Conservation (phyloP, 2,113 vertebrate genomes). For the Peucedramus taeniatus region DNA sequence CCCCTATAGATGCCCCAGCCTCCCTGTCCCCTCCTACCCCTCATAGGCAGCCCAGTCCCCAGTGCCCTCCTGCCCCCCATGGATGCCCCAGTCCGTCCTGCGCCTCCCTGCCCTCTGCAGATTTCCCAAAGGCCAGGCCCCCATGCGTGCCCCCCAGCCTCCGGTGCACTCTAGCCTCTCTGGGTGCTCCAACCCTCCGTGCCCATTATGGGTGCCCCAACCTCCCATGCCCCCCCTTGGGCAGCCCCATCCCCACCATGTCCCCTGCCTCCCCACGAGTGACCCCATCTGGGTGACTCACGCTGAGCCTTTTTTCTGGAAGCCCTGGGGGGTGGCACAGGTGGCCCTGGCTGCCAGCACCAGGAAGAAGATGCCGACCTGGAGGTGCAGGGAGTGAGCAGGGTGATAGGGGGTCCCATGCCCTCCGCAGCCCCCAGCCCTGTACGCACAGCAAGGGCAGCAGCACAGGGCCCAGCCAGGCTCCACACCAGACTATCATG, state of each 20-base stretch:
- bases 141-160: too few relatives aligned
- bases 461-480: constrained; percentile 85
- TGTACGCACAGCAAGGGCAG: constrained; percentile 81
- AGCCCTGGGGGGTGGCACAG: constrained; percentile 77
- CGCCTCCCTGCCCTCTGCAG: background rate
- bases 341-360: constrained; percentile 83
- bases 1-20: background rate
- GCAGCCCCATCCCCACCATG: background rate
- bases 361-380: constrained; percentile 89
- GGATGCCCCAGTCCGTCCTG: background rate
- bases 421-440: background rate
- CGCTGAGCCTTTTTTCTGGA: constrained; percentile 86
- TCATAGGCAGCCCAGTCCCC: background rate
- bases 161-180: background rate
- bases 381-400: background rate
- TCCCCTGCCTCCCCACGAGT: background rate
- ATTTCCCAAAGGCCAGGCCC: background rate
- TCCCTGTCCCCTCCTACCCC: background rate
- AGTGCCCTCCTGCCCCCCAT: background rate
- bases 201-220: background rate
- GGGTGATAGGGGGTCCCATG: too few relatives aligned
- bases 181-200: background rate
- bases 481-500: constrained; percentile 94
- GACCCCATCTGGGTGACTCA: constrained; percentile 66
- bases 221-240: background rate